phyloP scores from a whole-genome alignment of 2,797 vertebrate species.

The Nannoperca australis region DNA sequence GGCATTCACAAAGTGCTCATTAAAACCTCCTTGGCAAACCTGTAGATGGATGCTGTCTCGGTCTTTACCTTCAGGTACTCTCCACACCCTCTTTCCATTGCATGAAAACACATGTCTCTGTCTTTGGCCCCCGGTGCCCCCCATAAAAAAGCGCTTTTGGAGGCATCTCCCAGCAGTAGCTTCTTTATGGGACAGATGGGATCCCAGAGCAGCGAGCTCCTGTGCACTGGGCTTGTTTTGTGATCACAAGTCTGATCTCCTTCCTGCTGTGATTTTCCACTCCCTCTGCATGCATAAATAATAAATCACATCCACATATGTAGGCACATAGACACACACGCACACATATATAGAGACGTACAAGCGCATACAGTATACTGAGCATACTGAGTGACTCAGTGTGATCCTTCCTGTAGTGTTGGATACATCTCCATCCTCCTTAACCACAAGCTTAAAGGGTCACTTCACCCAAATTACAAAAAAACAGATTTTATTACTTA shows the following conservation, averaged over 20 bases:
- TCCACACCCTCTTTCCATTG: conserved; percentile 50
- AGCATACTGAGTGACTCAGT: not conserved
- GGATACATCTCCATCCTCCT: not conserved
- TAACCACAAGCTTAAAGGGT: not conserved
- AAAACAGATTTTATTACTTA: not conserved
- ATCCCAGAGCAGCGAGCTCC: conserved; percentile 59
- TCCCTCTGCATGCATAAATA: conserved; percentile 43
- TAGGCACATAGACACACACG: conserved; percentile 19
- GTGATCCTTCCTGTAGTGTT: not conserved
- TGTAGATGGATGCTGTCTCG: conserved; percentile 39
- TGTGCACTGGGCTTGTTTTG: conserved; percentile 51
- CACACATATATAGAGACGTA: not conserved
- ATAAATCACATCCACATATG: conserved; percentile 43
- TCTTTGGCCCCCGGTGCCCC: conserved; percentile 50
- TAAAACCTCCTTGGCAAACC: conserved; percentile 32
- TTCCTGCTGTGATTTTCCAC: conserved; percentile 63
- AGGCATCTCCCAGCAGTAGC: conserved; percentile 69
- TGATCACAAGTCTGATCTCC: conserved; percentile 61
- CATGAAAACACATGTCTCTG: conserved; percentile 70
- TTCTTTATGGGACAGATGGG: conserved; percentile 74
- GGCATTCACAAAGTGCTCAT: conserved; percentile 53
- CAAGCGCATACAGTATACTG: not conserved
- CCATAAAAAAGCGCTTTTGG: conserved; percentile 49
- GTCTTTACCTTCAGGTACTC: conserved; percentile 57
- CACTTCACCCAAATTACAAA: not conserved